Evolutionary conservation across 1,140 invertebrate genomes (phyloP).

Genomic region (Pinna nobilis): DNA sequence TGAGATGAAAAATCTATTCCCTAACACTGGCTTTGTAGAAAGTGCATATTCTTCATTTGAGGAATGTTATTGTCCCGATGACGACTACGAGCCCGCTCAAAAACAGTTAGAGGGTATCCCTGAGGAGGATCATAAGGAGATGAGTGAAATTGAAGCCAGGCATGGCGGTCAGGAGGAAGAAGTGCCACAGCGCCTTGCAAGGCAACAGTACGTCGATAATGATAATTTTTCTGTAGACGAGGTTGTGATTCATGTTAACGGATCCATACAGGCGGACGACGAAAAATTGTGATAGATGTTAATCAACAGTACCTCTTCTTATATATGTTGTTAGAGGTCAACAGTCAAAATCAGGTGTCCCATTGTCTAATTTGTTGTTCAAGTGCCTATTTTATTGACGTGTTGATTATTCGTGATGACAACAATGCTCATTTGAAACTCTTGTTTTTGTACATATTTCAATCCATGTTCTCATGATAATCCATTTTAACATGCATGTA

Average conservation of each 20-base stretch:
- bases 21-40: background rate
- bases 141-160: background rate
- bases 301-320: too few relatives aligned
- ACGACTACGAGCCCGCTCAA: background rate
- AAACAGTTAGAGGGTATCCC: conserved; percentile 35
- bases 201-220: conserved; percentile 10
- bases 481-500: too few relatives aligned
- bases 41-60: conserved; percentile 23
- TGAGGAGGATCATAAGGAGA: conserved; percentile 30
- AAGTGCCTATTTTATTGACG: too few relatives aligned
- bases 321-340: too few relatives aligned
- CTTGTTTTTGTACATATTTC: too few relatives aligned
- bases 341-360: too few relatives aligned
- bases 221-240: conserved; percentile 11
- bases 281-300: too few relatives aligned
- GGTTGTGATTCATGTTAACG: background rate
- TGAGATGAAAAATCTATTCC: background rate
- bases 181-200: background rate
- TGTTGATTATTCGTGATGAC: too few relatives aligned
- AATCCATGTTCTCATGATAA: too few relatives aligned
- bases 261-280: background rate
- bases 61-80: background rate
- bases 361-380: too few relatives aligned
- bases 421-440: too few relatives aligned
- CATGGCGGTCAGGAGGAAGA: background rate